Evolutionary conservation across 1,140 invertebrate genomes (phyloP), one percentile per base, ranked within the genome.

Genomic region (Oncopodura yosiiana): DNA sequence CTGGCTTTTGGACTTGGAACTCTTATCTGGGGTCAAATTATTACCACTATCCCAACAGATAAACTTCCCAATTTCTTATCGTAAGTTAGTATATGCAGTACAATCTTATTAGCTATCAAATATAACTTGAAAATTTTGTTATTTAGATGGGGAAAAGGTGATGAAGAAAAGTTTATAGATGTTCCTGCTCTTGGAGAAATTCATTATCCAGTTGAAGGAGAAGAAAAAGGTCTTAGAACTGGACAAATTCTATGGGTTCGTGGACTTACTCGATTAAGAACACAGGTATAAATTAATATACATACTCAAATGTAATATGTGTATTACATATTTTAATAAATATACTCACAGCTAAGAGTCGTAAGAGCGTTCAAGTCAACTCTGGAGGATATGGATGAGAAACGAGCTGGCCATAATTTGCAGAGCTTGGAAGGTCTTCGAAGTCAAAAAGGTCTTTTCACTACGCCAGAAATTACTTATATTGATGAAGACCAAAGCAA

Each of bases 301-400:
- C n/a, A n/a, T n/a, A n/a, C n/a, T n/a, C n/a, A n/a, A n/a, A n/a
- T n/a, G n/a, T n/a, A n/a, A n/a, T n/a, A n/a, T n/a, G n/a, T n/a
- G n/a, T n/a, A n/a, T n/a, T n/a, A n/a, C n/a, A n/a, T n/a, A n/a
- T n/a, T n/a, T n/a, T n/a, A n/a, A n/a, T n/a, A n/a, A n/a, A n/a
- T n/a, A n/a, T 80, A 80, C 79, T 89, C 89, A 78, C 90, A 99
- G 94, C 86, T 99, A 78, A 89, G 95, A 78, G 95, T 99, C 78
- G 94, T 99, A 78, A 88, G 94, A 80, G 95, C 94, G 72, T 99
- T 99, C 89, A 95, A 93, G 80, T 96, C 92, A 69, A 96, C 88
- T 71, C 79, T 98, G 80, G 95, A 99, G 83, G 95, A 99, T 78
- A 80, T 98, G 78, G 94, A 97, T 78, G 95, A 99, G 77, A 86